Percentiles rank a stretch among this genome's conserved stretches.
Conservation (phyloP, 2,797 vertebrate species). For the Lithobates pipiens region DNA sequence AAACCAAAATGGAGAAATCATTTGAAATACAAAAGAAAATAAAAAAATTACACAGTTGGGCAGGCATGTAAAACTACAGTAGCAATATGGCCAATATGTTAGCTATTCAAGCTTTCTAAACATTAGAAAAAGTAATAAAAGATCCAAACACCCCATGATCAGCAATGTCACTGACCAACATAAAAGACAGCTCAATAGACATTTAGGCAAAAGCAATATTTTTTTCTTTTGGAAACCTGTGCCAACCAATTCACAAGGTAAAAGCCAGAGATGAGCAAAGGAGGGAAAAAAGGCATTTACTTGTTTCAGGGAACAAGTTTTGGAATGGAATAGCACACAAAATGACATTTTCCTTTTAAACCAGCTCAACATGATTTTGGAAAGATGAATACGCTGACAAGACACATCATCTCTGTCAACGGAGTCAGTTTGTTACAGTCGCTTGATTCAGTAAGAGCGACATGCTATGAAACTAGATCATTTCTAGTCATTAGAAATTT, state of each 20-base stretch:
- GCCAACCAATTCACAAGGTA: conserved; percentile 20
- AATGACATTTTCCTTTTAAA: conserved; percentile 61
- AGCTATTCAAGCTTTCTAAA: not conserved
- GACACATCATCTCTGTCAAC: conserved; percentile 64
- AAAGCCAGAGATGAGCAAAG: conserved; percentile 26
- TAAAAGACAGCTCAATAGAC: not conserved
- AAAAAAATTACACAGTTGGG: too few species aligned
- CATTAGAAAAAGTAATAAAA: not conserved
- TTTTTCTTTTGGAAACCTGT: not conserved
- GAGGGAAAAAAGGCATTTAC: conserved; percentile 41
- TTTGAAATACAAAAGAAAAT: too few species aligned
- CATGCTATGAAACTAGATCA: conserved; percentile 63
- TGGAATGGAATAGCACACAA: conserved; percentile 48
- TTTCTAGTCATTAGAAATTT: conserved; percentile 63
- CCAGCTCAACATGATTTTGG: conserved; percentile 56
- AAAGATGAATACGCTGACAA: conserved; percentile 58
- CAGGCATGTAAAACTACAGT: too few species aligned
- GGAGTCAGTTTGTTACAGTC: conserved; percentile 61
- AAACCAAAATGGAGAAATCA: too few species aligned
- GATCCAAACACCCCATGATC: not conserved
- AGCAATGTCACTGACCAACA: conserved; percentile 9
- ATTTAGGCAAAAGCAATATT: not conserved
- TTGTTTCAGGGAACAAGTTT: conserved; percentile 53
- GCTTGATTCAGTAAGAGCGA: conserved; percentile 61
- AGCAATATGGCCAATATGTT: too few species aligned